Evolutionary conservation across 1,140 invertebrate genomes (phyloP).

Genomic region (Matsumurasca onukii): DNA sequence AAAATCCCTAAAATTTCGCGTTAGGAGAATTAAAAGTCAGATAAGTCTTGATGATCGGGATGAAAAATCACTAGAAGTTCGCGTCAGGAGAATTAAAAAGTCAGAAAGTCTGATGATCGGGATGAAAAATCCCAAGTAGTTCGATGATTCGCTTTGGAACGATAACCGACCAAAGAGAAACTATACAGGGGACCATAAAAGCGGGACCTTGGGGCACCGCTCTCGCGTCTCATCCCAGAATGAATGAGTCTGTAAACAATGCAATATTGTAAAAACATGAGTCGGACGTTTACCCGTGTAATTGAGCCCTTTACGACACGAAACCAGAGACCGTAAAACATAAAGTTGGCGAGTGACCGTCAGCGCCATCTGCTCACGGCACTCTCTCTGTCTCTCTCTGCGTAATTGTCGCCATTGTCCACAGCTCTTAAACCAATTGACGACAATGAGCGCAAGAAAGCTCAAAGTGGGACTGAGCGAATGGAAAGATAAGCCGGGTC

Average conservation of each 20-base stretch:
- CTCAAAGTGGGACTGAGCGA: constrained; percentile 17
- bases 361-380: not conserved
- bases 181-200: too few relatives aligned
- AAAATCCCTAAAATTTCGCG: not conserved
- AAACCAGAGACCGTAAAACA: constrained; percentile 16
- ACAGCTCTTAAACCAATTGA: constrained; percentile 23
- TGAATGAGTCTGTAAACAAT: too few relatives aligned
- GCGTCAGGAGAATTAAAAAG: too few relatives aligned
- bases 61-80: not conserved
- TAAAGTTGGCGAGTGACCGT: not conserved
- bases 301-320: constrained; percentile 14
- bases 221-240: too few relatives aligned
- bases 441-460: constrained; percentile 14
- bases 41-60: not conserved
- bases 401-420: constrained; percentile 21
- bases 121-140: too few relatives aligned
- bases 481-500: constrained; percentile 23
- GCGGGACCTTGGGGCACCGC: too few relatives aligned
- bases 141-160: too few relatives aligned
- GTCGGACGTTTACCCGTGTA: not conserved
- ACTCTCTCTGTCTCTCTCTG: not conserved
- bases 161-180: too few relatives aligned
- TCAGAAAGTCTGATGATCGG: too few relatives aligned
- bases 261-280: not conserved
- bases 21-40: not conserved